Base-by-base conservation (phyloP, 2,888 invertebrate species). In the Drosophila nigricruria region DNA sequence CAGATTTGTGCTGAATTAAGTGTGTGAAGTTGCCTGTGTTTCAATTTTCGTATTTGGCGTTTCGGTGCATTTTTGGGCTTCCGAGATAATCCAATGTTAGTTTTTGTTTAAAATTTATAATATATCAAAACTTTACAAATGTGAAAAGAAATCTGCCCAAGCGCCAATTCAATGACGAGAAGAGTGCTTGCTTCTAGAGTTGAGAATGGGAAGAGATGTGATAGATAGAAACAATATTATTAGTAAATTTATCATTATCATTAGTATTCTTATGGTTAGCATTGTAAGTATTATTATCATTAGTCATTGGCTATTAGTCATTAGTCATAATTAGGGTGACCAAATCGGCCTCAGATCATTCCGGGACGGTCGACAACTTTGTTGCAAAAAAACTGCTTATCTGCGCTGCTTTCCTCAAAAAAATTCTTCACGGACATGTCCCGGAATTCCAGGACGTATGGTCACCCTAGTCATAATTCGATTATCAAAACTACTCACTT, bases 401-500 rank as follows among this genome's bases (percentile, higher is more conserved):
- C n/a, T n/a, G n/a, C n/a, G n/a, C n/a, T n/a, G n/a, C n/a, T n/a
- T n/a, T n/a, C n/a, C n/a, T n/a, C n/a, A n/a, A n/a, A n/a, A n/a
- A n/a, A n/a, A n/a, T n/a, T n/a, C n/a, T n/a, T n/a, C n/a, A n/a
- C n/a, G n/a, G n/a, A n/a, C n/a, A n/a, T n/a, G n/a, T n/a, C n/a
- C n/a, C n/a, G n/a, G n/a, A n/a, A n/a, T n/a, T n/a, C n/a, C n/a
- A n/a, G n/a, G n/a, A n/a, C n/a, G n/a, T n/a, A n/a, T n/a, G n/a
- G n/a, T n/a, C n/a, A n/a, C n/a, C n/a, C n/a, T n/a, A n/a, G n/a
- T n/a, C n/a, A n/a, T n/a, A n/a, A n/a, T n/a, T n/a, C 16, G 2
- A 38, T 18, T 34, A 34, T 14, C n/a, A 34, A 16, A 23, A 6
- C 3, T 40, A 40, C 42, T 32, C 47, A 58, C 58, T 20, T 58